A percentile compares a stretch with the other conserved stretches of the same genome.
Conservation (phyloP, 2,888 invertebrate genomes). For the Antheraea yamamai region DNA sequence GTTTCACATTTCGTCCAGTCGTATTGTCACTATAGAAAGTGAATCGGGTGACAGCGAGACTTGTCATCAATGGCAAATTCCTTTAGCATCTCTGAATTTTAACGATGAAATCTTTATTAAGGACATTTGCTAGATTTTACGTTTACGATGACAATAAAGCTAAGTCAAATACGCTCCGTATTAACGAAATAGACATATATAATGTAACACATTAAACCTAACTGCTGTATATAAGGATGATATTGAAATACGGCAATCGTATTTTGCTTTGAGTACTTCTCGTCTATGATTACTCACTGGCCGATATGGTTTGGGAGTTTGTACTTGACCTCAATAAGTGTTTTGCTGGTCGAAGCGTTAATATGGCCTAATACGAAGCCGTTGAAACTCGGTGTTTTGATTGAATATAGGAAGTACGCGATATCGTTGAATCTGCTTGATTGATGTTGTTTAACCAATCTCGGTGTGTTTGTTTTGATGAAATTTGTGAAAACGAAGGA, state of each 20-base stretch:
- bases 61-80: constrained; percentile 9
- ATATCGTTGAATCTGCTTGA: constrained; percentile 3
- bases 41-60: not conserved
- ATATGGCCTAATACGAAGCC: not conserved
- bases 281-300: constrained; percentile 5
- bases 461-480: not conserved
- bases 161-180: constrained; percentile 42
- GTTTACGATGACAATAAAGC: constrained; percentile 50
- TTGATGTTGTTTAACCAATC: constrained; percentile 9
- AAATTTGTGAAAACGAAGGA: constrained; percentile 4
- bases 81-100: not conserved
- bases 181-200: constrained; percentile 43
- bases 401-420: constrained; percentile 4
- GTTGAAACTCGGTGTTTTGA: constrained; percentile 10
- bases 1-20: not conserved
- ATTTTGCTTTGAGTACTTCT: constrained; percentile 33
- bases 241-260: constrained; percentile 35
- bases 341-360: not conserved
- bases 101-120: constrained; percentile 11
- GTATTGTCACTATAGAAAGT: not conserved
- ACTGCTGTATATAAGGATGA: constrained; percentile 47
- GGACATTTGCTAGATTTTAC: constrained; percentile 44
- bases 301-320: constrained; percentile 14
- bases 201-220: constrained; percentile 52
- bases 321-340: constrained; percentile 3